Evolutionary conservation across 2,797 vertebrate species (phyloP).

Genomic region (Chelonia mydas): DNA sequence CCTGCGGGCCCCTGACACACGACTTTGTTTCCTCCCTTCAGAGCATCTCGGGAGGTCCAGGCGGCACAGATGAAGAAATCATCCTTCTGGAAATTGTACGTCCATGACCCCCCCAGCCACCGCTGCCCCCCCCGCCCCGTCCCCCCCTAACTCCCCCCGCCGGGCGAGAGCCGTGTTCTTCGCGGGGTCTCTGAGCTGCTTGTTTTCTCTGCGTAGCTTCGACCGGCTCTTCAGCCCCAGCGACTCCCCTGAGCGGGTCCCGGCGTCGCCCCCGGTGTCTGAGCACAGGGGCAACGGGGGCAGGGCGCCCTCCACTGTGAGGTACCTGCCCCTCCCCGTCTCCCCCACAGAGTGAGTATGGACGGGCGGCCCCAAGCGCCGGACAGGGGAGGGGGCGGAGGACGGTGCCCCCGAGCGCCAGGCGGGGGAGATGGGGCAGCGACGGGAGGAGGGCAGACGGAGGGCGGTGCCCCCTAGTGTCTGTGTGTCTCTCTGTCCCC

Average conservation of each 20-base stretch:
- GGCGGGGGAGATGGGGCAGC: too few relatives aligned
- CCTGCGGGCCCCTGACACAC: not conserved
- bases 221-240: not conserved
- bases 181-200: not conserved
- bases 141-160: too few relatives aligned
- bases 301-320: not conserved
- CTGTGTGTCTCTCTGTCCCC: not conserved
- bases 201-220: conserved; percentile 9
- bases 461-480: not conserved
- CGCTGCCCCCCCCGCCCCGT: not conserved
- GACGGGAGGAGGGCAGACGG: too few relatives aligned
- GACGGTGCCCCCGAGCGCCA: accelerated
- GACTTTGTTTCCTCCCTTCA: not conserved
- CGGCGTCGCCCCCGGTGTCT: not conserved
- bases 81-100: conserved; percentile 67
- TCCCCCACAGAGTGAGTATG: conserved; percentile 47
- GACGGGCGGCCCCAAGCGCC: not conserved
- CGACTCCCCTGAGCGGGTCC: not conserved
- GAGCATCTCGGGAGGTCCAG: conserved; percentile 57
- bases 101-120: not conserved
- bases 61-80: conserved; percentile 65
- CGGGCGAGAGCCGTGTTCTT: not conserved
- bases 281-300: not conserved
- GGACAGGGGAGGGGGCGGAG: not conserved
- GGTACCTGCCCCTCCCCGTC: not conserved